A percentile compares a stretch with the other conserved stretches of the same genome.
phyloP scores from a whole-genome alignment of 2,113 vertebrate genomes.

The Mus pahari region DNA sequence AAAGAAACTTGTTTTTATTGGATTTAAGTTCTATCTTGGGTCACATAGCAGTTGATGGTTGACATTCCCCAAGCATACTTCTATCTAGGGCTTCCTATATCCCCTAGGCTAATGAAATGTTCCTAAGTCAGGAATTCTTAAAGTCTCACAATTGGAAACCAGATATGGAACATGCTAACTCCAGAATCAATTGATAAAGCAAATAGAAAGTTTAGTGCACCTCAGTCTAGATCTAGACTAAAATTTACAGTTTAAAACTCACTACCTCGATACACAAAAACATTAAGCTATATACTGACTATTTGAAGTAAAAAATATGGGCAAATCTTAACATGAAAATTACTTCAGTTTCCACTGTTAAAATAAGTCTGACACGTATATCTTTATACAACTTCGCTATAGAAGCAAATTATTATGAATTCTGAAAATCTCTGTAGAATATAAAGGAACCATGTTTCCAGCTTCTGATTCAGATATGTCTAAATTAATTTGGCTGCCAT shows the following conservation, averaged over 20 bases:
- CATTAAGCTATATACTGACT: background rate
- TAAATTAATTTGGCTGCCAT: slow-evolving; percentile 79
- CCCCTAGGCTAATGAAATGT: accelerated
- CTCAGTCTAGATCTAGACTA: background rate
- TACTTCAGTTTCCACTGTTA: background rate
- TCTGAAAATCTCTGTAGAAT: slow-evolving; percentile 62
- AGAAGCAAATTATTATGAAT: slow-evolving; percentile 72
- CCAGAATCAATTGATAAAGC: background rate
- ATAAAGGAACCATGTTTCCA: slow-evolving; percentile 60
- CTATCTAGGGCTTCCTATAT: background rate
- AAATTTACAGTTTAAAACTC: background rate
- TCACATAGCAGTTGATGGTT: background rate
- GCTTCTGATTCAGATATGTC: slow-evolving; percentile 77
- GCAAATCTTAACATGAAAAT: slow-evolving; percentile 38
- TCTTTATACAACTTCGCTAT: background rate
- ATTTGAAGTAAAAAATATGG: background rate
- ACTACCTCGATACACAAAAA: background rate
- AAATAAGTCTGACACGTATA: background rate
- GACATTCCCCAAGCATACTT: background rate
- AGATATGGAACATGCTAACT: background rate
- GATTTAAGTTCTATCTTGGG: background rate
- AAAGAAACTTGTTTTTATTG: background rate
- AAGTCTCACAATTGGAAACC: background rate
- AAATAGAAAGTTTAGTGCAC: background rate
- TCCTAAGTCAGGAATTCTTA: background rate